Evolutionary conservation across 2,797 vertebrate genomes (phyloP).

Genomic region (Alcedo atthis): DNA sequence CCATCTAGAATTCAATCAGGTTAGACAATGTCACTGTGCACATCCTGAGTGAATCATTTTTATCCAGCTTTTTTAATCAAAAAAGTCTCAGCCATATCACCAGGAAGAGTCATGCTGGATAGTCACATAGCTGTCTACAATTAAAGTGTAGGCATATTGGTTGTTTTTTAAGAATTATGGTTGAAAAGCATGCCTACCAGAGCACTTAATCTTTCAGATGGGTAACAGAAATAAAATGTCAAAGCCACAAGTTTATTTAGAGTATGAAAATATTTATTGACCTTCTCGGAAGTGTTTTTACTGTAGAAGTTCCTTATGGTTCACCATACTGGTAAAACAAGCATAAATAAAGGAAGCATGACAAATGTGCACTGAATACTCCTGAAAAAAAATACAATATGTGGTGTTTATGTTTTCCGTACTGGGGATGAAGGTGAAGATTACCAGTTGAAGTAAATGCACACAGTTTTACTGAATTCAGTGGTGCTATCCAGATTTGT

Average conservation of each 20-base stretch:
- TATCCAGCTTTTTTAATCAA: conserved; percentile 67
- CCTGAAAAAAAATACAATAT: not conserved
- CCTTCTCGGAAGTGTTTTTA: conserved; percentile 28
- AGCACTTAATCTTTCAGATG: conserved; percentile 29
- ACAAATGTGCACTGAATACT: not conserved
- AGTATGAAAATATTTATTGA: conserved; percentile 47
- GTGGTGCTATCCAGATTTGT: rapidly evolving
- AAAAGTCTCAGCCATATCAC: not conserved
- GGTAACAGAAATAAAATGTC: conserved; percentile 38
- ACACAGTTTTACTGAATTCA: not conserved
- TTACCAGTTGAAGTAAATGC: not conserved
- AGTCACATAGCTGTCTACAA: conserved; percentile 17
- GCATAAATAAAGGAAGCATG: not conserved
- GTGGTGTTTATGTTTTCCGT: not conserved
- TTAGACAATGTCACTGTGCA: conserved; percentile 75
- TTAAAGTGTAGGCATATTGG: conserved; percentile 21
- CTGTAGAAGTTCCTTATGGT: conserved; percentile 18
- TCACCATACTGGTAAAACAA: conserved; percentile 3
- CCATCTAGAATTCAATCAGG: conserved; percentile 80
- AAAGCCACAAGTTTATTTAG: conserved; percentile 34
- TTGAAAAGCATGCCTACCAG: conserved; percentile 23
- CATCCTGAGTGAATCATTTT: conserved; percentile 71
- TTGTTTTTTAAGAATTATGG: conserved; percentile 18
- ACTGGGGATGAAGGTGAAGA: not conserved
- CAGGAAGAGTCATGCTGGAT: not conserved